A percentile compares a stretch with the other conserved stretches of the same genome.
phyloP scores from a whole-genome alignment of 2,888 invertebrate species.

The Pocota personata region DNA sequence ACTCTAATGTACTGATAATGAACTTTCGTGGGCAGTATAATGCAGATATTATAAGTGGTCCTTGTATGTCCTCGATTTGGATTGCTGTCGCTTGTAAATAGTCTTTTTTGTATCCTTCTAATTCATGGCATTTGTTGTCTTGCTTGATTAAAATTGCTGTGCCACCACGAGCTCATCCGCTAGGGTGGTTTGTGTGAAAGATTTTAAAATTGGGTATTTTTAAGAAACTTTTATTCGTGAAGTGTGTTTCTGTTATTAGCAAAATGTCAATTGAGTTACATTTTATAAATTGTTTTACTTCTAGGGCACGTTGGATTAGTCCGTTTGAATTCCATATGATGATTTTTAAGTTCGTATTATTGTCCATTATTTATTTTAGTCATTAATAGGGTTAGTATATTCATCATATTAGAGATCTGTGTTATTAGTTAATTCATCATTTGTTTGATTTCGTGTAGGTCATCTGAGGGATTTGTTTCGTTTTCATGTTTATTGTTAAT shows the following conservation, averaged over 20 bases:
- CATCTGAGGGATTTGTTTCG: not conserved
- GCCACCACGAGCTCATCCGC: conserved; percentile 13
- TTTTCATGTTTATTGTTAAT: not conserved
- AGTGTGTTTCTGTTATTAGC: not conserved
- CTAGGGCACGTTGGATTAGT: not conserved
- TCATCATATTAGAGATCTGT: conserved; percentile 29
- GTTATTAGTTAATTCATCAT: conserved; percentile 22
- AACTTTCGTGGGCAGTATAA: conserved; percentile 26
- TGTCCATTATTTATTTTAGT: not conserved
- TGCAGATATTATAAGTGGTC: conserved; percentile 3
- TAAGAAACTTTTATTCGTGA: conserved; percentile 16
- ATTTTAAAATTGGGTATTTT: conserved; percentile 19
- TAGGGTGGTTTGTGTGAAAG: conserved; percentile 7
- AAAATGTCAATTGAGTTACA: not conserved
- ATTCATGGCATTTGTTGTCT: conserved; percentile 4
- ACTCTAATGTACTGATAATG: no score
- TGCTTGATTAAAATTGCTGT: conserved; percentile 18
- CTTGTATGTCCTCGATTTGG: conserved; percentile 5
- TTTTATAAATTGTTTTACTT: not conserved
- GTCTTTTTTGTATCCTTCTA: not conserved
- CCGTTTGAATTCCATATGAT: not conserved
- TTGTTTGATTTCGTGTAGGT: not conserved
- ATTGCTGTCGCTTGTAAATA: conserved; percentile 34
- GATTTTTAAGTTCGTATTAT: no score
- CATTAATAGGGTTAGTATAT: conserved; percentile 3